A percentile compares a stretch with the other conserved stretches of the same genome.
phyloP scores from a whole-genome alignment of 2,797 vertebrate genomes.

The Chloroceryle inda region DNA sequence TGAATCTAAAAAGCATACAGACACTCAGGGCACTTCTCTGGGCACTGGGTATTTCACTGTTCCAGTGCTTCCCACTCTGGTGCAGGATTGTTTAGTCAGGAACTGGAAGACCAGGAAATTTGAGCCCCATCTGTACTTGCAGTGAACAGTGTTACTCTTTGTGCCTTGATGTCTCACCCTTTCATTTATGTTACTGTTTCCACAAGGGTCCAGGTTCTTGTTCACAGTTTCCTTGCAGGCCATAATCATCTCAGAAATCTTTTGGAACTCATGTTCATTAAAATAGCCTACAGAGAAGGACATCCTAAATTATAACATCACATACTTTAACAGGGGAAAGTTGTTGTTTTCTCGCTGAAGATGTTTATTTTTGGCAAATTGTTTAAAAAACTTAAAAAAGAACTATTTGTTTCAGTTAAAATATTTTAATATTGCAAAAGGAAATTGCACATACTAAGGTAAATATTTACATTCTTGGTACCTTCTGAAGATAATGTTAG shows the following conservation, averaged over 20 bases:
- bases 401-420: not conserved
- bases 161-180: not conserved
- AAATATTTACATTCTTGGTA: not conserved
- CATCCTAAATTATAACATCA: constrained; percentile 46
- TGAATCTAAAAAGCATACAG: not conserved
- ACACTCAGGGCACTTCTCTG: not conserved
- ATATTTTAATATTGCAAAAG: not conserved
- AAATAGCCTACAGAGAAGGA: constrained; percentile 20
- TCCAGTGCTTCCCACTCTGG: not conserved
- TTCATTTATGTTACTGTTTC: constrained; percentile 46
- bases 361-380: not conserved
- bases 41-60: not conserved
- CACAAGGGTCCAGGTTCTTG: constrained; percentile 24
- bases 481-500: not conserved
- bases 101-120: not conserved
- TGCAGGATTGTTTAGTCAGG: not conserved
- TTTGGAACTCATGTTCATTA: not conserved
- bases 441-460: not conserved
- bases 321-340: constrained; percentile 31
- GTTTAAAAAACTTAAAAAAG: not conserved
- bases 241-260: constrained; percentile 50
- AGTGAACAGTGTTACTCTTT: not conserved
- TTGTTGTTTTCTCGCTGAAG: constrained; percentile 28
- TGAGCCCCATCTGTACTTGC: not conserved
- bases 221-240: constrained; percentile 26